Base-by-base conservation (phyloP, 2,888 invertebrate species). In the Noctua fimbriata region DNA sequence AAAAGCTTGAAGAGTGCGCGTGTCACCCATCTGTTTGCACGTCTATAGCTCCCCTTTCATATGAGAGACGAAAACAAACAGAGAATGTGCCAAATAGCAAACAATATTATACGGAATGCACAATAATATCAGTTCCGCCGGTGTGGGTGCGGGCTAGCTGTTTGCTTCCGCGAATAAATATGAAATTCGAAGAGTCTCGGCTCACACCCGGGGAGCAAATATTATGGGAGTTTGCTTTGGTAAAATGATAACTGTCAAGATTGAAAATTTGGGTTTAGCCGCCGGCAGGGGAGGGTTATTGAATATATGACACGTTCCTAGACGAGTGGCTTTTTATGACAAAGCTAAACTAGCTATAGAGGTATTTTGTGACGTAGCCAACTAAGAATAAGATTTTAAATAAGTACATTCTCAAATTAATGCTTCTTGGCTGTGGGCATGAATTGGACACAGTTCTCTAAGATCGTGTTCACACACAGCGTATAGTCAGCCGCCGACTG, bases 21-120 rank as follows among this genome's bases (percentile, higher is more conserved):
- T 95, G 94, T 93, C 96, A 94, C 95, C 94, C 95, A 94, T 94
- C 92, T 96, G 94, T 96, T 96, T 96, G 95, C 94, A 89, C 95
- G 92, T 94, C 95, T 94, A 94, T 94, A 93, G 95, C 96, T 96
- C 96, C 97, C 97, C 96, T 96, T 96, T 96, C 96, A 95, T 96
- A 96, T 95, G 95, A 95, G 94, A 96, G 96, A 93, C 96, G 96
- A 96, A 95, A 96, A 96, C 96, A 96, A 97, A 97, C 95, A 97
- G 93, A 92, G 96, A 96, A 97, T 96, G 97, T 97, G 97, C 95
- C 96, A 97, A 97, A 96, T 95, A 97, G 96, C 96, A 97, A 97
- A 97, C 97, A 97, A 97, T 97, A 97, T 97, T 97, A 97, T 97
- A 96, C 97, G 96, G 96, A 96, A 97, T 97, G 96, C 97, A 97